A percentile compares a stretch with the other conserved stretches of the same genome.
phyloP scores from a whole-genome alignment of 2,888 invertebrate genomes.

The Hipparchia semele region DNA sequence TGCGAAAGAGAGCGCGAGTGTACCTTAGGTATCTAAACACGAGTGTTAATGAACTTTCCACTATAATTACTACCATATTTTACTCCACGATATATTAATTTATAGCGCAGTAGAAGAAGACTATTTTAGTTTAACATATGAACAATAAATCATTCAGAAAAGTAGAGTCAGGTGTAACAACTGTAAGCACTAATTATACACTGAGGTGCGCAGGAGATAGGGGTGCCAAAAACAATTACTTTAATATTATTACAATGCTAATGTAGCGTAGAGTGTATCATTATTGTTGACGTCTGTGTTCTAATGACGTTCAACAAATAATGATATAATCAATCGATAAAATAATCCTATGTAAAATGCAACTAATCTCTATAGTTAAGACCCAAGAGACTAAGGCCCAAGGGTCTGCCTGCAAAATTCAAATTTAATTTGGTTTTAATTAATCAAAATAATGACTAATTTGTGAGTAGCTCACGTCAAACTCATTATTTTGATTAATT shows the following conservation, averaged over 20 bases:
- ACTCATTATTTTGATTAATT: too few species aligned
- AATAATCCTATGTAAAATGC: too few species aligned
- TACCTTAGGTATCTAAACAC: not conserved
- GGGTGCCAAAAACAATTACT: conserved; percentile 61
- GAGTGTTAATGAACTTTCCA: not conserved
- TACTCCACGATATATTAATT: not conserved
- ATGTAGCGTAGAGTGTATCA: conserved; percentile 16
- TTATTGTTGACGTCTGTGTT: conserved; percentile 8
- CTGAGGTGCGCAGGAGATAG: conserved; percentile 48
- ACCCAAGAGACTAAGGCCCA: too few species aligned
- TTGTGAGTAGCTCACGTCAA: too few species aligned
- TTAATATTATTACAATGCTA: conserved; percentile 34
- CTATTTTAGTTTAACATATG: conserved; percentile 6
- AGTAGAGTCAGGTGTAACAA: conserved; percentile 31
- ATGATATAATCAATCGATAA: not conserved
- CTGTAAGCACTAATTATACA: conserved; percentile 34
- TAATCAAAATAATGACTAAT: too few species aligned
- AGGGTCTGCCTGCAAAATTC: too few species aligned
- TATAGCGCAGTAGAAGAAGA: not conserved
- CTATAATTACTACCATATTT: not conserved
- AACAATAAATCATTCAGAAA: conserved; percentile 33
- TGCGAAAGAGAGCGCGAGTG: not conserved
- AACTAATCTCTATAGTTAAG: too few species aligned
- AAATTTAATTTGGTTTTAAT: too few species aligned
- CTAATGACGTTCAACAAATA: not conserved